A percentile compares a stretch with the other conserved stretches of the same genome.
Conservation (phyloP, 2,888 invertebrate genomes). For the Muschampia plurimacula region DNA sequence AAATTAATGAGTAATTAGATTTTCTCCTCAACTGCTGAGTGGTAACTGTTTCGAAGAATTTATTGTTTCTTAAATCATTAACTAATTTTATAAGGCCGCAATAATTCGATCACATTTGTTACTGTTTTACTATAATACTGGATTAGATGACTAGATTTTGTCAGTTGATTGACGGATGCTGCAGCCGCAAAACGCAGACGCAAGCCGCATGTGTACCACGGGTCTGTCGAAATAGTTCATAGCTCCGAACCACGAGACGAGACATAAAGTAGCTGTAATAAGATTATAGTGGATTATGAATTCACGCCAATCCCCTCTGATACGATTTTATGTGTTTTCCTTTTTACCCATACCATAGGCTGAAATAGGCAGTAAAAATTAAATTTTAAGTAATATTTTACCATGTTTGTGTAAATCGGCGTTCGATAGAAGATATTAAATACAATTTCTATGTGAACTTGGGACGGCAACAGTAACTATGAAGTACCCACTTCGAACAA, state of each 20-base stretch:
- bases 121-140: background rate
- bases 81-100: background rate
- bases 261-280: constrained; percentile 41
- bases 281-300: constrained; percentile 42
- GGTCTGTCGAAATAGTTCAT: constrained; percentile 33
- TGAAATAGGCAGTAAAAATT: background rate
- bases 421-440: no score
- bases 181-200: constrained; percentile 28
- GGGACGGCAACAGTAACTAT: no score
- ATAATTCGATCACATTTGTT: background rate
- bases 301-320: constrained; percentile 41
- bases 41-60: no score
- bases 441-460: no score
- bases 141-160: background rate
- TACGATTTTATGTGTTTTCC: constrained; percentile 34
- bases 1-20: no score
- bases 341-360: background rate
- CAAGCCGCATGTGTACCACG: constrained; percentile 4
- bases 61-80: no score
- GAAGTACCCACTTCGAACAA: no score
- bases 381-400: no score
- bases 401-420: no score
- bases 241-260: constrained; percentile 5
- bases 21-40: no score
- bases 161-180: background rate